A percentile compares a stretch with the other conserved stretches of the same genome.
Evolutionary conservation across 2,113 vertebrate species (phyloP).

Genomic region (Gymnorhina tibicen): DNA sequence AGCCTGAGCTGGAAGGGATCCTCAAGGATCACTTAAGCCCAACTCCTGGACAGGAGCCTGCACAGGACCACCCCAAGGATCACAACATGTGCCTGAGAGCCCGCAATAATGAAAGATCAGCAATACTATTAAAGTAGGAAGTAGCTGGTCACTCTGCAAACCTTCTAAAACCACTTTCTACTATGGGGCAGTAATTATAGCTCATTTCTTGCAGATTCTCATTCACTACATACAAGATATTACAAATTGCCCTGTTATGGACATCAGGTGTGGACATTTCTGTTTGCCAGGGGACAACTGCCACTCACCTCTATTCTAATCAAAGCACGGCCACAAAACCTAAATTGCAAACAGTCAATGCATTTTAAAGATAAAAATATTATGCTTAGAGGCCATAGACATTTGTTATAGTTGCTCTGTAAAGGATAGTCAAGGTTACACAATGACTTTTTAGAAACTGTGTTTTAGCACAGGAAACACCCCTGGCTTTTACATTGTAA

Average conservation of each 20-base stretch:
- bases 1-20: not conserved
- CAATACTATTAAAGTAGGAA: not conserved
- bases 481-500: accelerated
- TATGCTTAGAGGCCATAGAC: not conserved
- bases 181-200: not conserved
- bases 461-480: not conserved
- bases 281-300: not conserved
- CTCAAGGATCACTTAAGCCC: not conserved
- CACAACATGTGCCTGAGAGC: not conserved
- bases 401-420: not conserved
- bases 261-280: not conserved
- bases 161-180: not conserved
- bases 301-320: not conserved
- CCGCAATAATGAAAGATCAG: not conserved
- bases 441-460: not conserved
- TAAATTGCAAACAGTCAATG: not conserved
- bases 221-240: not conserved
- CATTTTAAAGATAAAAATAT: not conserved
- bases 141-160: not conserved
- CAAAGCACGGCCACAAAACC: not conserved
- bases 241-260: not conserved
- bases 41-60: not conserved
- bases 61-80: not conserved
- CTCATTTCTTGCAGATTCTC: not conserved
- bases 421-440: not conserved